Conservation (phyloP, 2,888 invertebrate genomes). For the Eupithecia subumbrata region DNA sequence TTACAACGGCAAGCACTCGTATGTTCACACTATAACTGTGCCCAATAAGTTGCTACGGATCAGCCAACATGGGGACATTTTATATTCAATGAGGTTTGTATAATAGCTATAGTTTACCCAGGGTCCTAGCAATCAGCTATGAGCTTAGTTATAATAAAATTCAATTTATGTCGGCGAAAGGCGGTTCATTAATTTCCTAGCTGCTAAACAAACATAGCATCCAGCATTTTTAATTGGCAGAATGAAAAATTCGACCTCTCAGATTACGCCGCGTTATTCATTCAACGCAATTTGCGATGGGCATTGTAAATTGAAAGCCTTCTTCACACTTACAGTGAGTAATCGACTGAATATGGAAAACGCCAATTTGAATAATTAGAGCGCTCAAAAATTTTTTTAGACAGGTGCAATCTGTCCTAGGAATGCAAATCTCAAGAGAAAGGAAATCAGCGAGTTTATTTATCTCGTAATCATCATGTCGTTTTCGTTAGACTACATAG, state of each 20-base stretch:
- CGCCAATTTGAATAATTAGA: background rate
- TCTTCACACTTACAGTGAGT: conserved; percentile 45
- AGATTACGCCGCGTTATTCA: conserved; percentile 69
- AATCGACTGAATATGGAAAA: conserved; percentile 46
- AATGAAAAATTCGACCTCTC: conserved; percentile 76
- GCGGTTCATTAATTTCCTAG: conserved; percentile 70
- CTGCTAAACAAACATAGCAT: conserved; percentile 63
- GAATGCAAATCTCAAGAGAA: background rate
- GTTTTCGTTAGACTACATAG: background rate
- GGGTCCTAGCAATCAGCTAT: conserved; percentile 7
- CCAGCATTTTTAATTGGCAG: conserved; percentile 77
- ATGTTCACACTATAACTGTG: conserved; percentile 97
- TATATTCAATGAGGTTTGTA: conserved; percentile 95
- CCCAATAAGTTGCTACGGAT: conserved; percentile 96
- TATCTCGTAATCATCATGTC: background rate
- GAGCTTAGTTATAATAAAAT: conserved; percentile 36
- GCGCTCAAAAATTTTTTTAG: background rate
- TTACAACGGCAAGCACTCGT: conserved; percentile 97
- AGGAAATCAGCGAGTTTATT: background rate
- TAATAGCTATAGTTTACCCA: background rate
- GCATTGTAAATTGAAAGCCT: conserved; percentile 54
- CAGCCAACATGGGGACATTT: conserved; percentile 94
- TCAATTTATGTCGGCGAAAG: conserved; percentile 45
- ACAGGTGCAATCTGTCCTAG: background rate
- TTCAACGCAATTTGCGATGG: conserved; percentile 62